Percentiles rank a stretch among this genome's conserved stretches.
Conservation (phyloP, 2,888 invertebrate genomes). For the Lasioglossum calceatum region DNA sequence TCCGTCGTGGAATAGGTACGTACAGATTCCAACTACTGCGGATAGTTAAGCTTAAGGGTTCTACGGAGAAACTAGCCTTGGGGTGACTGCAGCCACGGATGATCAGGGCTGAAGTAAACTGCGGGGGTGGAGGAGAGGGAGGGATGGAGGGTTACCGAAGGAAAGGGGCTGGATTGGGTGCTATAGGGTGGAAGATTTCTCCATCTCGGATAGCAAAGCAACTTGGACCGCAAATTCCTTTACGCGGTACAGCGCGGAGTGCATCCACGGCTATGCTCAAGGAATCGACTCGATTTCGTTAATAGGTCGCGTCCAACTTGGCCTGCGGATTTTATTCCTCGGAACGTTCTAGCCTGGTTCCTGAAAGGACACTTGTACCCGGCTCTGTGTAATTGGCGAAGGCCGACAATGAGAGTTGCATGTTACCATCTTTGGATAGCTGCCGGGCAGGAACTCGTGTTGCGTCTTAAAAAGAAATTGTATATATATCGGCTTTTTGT, state of each 20-base stretch:
- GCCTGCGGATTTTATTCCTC: constrained; percentile 56
- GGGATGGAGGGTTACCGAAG: constrained; percentile 40
- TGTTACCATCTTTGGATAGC: neutral
- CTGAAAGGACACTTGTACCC: neutral
- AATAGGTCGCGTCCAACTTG: constrained; percentile 71
- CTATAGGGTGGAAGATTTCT: constrained; percentile 64
- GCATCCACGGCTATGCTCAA: constrained; percentile 65
- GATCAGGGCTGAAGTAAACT: constrained; percentile 78
- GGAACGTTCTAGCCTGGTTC: constrained; percentile 18
- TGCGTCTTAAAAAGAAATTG: neutral
- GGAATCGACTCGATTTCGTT: constrained; percentile 71
- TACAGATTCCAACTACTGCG: constrained; percentile 79
- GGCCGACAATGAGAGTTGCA: neutral
- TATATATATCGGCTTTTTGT: neutral
- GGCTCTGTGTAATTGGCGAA: neutral
- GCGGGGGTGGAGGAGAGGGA: constrained; percentile 37
- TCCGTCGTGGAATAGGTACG: constrained; percentile 70
- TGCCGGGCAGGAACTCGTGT: neutral
- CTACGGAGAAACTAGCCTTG: constrained; percentile 76
- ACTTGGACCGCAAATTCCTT: constrained; percentile 79
- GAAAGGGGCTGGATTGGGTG: constrained; percentile 61
- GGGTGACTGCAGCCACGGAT: constrained; percentile 76
- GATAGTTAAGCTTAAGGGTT: constrained; percentile 80
- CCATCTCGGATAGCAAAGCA: constrained; percentile 73
- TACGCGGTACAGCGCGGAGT: constrained; percentile 67